A percentile compares a stretch with the other conserved stretches of the same genome.
Conservation (phyloP, 2,113 vertebrate genomes). For the Sminthopsis crassicaudata region DNA sequence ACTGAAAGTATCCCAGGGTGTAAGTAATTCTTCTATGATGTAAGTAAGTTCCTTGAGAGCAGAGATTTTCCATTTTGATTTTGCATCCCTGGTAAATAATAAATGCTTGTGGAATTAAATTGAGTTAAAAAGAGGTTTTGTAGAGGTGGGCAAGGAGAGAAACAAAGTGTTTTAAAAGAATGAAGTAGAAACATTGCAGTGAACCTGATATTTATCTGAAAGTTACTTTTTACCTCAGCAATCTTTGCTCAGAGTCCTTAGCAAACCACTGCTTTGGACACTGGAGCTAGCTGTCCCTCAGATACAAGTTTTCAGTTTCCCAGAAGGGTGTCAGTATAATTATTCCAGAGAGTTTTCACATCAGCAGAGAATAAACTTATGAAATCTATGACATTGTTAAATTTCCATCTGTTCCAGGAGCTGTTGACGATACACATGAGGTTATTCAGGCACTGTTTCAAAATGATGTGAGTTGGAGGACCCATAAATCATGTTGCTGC, state of each 20-base stretch:
- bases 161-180: background rate
- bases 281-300: background rate
- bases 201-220: conserved; percentile 17
- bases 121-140: background rate
- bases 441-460: conserved; percentile 65
- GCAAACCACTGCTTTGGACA: conserved; percentile 17
- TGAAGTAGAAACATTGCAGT: background rate
- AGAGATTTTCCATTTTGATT: background rate
- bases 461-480: conserved; percentile 60
- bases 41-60: conserved; percentile 3
- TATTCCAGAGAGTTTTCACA: conserved; percentile 48
- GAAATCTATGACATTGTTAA: conserved; percentile 59
- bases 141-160: background rate
- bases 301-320: conserved; percentile 36
- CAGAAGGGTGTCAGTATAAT: conserved; percentile 62
- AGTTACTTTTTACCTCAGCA: conserved; percentile 15
- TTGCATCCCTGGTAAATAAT: background rate
- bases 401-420: conserved; percentile 69
- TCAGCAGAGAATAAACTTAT: conserved; percentile 39
- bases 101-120: conserved; percentile 15
- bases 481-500: conserved; percentile 77
- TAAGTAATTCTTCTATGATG: conserved; percentile 13
- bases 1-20: background rate
- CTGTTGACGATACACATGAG: conserved; percentile 48
- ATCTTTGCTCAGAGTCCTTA: conserved; percentile 1